phyloP scores from a whole-genome alignment of 2,113 vertebrate species.

The Orthonyx spaldingii region DNA sequence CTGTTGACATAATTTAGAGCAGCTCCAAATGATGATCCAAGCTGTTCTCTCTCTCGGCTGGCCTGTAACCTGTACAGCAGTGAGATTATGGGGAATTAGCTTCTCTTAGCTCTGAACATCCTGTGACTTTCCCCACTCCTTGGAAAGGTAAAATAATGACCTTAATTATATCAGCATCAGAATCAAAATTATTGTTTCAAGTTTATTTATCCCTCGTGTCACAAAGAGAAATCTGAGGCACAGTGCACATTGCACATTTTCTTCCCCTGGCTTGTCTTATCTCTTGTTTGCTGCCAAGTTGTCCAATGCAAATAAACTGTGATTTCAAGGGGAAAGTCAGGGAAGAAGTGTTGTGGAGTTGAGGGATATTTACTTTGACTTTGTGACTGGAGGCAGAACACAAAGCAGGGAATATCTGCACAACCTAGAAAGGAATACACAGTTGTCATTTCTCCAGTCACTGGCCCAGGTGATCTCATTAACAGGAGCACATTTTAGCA shows the following conservation, averaged over 20 bases:
- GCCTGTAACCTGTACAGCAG: neutral
- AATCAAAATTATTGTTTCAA: neutral
- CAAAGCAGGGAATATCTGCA: neutral
- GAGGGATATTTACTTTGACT: conserved; percentile 43
- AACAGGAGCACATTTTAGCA: neutral
- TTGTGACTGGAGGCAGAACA: conserved; percentile 1
- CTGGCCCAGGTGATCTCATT: conserved; percentile 36
- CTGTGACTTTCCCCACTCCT: fast-evolving
- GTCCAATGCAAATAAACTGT: neutral
- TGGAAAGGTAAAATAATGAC: neutral
- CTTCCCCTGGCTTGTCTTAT: neutral
- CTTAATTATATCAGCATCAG: neutral
- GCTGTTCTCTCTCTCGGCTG: neutral
- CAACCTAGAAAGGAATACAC: neutral
- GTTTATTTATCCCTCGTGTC: neutral
- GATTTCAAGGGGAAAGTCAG: conserved; percentile 7
- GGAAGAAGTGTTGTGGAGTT: neutral
- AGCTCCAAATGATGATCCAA: neutral
- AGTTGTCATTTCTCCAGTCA: neutral
- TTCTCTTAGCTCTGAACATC: neutral
- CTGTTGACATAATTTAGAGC: neutral
- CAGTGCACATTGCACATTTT: neutral
- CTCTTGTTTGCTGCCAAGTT: neutral
- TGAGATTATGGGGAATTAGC: neutral
- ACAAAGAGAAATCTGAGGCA: neutral